phyloP scores from a whole-genome alignment of 2,113 vertebrate species.

The Oreocharis arfaki region DNA sequence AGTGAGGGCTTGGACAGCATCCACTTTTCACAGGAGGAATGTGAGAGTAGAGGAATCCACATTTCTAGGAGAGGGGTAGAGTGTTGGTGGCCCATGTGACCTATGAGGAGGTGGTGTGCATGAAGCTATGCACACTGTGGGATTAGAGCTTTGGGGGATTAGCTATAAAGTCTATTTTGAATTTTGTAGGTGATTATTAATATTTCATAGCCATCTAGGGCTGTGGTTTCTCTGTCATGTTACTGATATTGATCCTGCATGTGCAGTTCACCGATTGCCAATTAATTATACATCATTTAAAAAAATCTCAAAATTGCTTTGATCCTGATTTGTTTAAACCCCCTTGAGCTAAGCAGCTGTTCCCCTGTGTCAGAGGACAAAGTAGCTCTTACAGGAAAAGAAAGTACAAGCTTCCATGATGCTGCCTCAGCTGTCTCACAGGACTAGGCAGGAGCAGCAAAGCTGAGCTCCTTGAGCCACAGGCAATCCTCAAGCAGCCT shows the following conservation, averaged over 20 bases:
- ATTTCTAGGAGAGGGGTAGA: background rate
- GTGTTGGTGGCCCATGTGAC: background rate
- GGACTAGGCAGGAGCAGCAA: background rate
- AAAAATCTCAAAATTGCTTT: background rate
- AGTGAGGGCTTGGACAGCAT: background rate
- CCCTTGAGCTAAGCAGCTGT: background rate
- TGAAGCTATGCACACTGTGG: accelerated
- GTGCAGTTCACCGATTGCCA: background rate
- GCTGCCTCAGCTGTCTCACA: background rate
- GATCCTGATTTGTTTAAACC: background rate
- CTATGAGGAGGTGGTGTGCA: background rate
- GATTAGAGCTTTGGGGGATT: background rate
- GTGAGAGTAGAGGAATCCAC: background rate
- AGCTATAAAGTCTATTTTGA: background rate
- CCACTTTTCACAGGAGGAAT: background rate
- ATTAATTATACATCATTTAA: background rate
- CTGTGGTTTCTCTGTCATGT: background rate
- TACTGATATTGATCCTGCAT: background rate
- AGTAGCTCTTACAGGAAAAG: background rate
- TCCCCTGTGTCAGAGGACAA: background rate
- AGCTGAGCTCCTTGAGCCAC: background rate
- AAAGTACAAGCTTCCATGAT: background rate
- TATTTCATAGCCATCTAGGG: background rate
- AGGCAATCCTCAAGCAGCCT: accelerated
- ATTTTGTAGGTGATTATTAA: background rate